Base-by-base conservation (phyloP, 1,140 invertebrate species). In the Drosophila sechellia region DNA sequence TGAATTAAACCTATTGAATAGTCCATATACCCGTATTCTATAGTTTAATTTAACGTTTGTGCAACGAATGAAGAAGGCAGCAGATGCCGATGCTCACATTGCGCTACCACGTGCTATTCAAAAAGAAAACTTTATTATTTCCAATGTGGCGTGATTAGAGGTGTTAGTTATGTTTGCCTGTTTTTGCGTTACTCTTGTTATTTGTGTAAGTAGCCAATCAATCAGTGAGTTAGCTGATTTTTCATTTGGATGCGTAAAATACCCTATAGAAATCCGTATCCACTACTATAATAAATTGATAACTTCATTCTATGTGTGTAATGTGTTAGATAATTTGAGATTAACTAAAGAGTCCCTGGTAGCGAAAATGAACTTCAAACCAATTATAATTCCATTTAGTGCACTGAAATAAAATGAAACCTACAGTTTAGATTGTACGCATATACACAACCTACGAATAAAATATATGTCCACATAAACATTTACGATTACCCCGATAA, bases 121-220 rank as follows among this genome's bases (percentile, higher is more conserved):
- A 39, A 69, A 39, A 57, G 35, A 49, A 10, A 20, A 13, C 10
- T 17, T 56, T 40, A 56, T 56, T 27, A 25, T 69, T 70, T 70
- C 27, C 20, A 22, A 43, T 45, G 15, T 40, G n/a, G 42, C 39
- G 42, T 50, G 20, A 46, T 20, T 55, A 17, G 20, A 49, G 48
- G 63, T 34, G 66, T 75, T 76, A 68, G 64, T 75, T 76, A 68
- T 68, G 58, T 75, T 75, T 74, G 37, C 37, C 50, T 63, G 50
- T 61, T 52, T 40, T 69, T 73, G 22, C 27, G 42, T 72, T 73
- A 49, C 22, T 76, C 52, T 57, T 66, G 52, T 75, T 68, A 52
- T 65, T 58, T 63, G 35, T 73, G 58, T 43, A 64, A 74, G 42
- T 74, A 74, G 71, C 58, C 57, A 63, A 74, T 63, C 57, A 63